Evolutionary conservation across 2,113 vertebrate species (phyloP).

Genomic region (Poicephalus meyeri): DNA sequence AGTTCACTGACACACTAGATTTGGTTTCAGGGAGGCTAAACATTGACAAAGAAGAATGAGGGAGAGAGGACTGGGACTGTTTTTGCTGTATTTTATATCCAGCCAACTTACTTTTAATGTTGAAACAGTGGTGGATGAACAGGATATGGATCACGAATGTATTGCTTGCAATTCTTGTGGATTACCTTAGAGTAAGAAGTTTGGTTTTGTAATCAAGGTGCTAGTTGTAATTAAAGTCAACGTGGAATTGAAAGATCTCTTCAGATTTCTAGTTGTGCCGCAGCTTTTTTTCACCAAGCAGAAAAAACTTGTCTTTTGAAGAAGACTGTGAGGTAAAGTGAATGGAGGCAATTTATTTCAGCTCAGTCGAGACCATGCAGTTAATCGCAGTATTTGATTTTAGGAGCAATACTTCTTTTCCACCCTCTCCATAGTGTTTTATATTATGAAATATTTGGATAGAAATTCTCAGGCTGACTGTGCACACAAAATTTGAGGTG

Average conservation of each 20-base stretch:
- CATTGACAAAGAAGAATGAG: neutral
- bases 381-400: neutral
- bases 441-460: neutral
- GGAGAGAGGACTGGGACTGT: neutral
- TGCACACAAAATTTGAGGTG: neutral
- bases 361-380: neutral
- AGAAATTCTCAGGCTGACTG: neutral
- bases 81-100: neutral
- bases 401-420: neutral
- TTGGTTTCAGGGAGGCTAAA: neutral
- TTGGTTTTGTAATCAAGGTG: neutral
- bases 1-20: slow-evolving; percentile 1
- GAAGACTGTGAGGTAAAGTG: neutral
- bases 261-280: neutral
- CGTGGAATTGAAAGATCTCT: neutral
- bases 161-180: neutral
- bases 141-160: neutral
- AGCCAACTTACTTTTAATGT: neutral
- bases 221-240: neutral
- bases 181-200: neutral
- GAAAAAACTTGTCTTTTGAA: neutral
- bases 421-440: neutral
- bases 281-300: neutral
- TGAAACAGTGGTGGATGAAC: neutral
- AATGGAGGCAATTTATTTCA: neutral